phyloP scores from a whole-genome alignment of 2,888 invertebrate genomes.

The Gryllus longicercus region DNA sequence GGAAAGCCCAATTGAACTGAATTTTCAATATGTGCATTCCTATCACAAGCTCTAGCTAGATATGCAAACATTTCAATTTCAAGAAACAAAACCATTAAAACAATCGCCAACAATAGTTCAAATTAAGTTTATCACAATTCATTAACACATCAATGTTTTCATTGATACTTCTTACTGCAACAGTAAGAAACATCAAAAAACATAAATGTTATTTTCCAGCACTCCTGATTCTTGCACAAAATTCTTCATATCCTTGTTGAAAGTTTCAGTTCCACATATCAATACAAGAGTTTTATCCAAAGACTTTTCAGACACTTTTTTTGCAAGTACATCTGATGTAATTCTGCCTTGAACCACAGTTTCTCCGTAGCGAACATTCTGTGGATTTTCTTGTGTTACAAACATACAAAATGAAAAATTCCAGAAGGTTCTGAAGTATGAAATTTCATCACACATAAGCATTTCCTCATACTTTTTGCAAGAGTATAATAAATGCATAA shows the following conservation, averaged over 20 bases:
- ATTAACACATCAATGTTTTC: too few relatives aligned
- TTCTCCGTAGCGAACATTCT: constrained; percentile 53
- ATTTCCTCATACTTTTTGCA: constrained; percentile 57
- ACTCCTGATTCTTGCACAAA: constrained; percentile 21
- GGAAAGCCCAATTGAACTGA: too few relatives aligned
- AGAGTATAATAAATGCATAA: constrained; percentile 61
- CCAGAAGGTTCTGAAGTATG: constrained; percentile 62
- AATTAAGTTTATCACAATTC: too few relatives aligned
- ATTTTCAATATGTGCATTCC: too few relatives aligned
- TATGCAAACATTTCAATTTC: too few relatives aligned
- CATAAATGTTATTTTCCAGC: constrained; percentile 20
- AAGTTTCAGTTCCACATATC: constrained; percentile 60
- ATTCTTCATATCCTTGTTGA: constrained; percentile 51
- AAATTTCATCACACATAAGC: constrained; percentile 60
- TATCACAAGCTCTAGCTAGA: too few relatives aligned
- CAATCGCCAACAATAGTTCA: too few relatives aligned
- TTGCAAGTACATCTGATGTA: constrained; percentile 44
- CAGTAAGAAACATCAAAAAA: constrained; percentile 20
- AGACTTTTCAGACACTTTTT: constrained; percentile 44
- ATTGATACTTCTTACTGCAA: too few relatives aligned
- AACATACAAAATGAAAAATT: constrained; percentile 68
- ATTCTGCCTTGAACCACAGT: constrained; percentile 50
- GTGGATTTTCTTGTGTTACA: constrained; percentile 48
- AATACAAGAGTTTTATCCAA: constrained; percentile 50
- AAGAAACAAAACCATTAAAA: too few relatives aligned